Evolutionary conservation across 2,797 vertebrate genomes (phyloP), one percentile per base, ranked within the genome.

Genomic region (Enteromius anoplus): DNA sequence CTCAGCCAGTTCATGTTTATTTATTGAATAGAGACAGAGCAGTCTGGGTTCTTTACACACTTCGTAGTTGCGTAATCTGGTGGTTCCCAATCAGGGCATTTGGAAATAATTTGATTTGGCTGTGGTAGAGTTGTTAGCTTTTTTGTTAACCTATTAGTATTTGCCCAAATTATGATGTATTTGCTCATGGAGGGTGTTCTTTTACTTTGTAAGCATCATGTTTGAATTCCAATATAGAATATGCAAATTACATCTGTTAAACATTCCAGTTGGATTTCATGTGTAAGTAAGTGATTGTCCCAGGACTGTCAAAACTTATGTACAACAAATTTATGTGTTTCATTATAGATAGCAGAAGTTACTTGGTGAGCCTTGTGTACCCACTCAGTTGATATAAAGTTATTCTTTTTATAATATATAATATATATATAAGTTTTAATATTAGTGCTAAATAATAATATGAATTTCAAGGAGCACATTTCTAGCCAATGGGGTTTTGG

Each of bases 261-360:
- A 75, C 71, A 73, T 32, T 14, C 42, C 45, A 72, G 51, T 49
- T 53, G 17, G 47, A 73, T 34, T 32, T 73, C 2, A 34, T 73
- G 29, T 21, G 49, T 34, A 14, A 32, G 47, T 51, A 37, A 34
- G 19, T 40, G 21, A 75, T 75, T 23, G 34, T 19, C 17, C 19
- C 47, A 73, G 11, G 37, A 55, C 19, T n/a, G 11, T 55, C 29
- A 37, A 75, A 37, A 75, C 1, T 37, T 55, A n/a, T 75, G 11
- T 14, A 75, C 53, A 10, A 73, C 26, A 51, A 55, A 15, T 19
- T 19, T 6, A 6, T n/a, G n/a, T 32, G 10, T 21, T 47, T 40
- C 23, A 4, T 40, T 58, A 55, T 23, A 58, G 70, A n/a, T 19
- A 14, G 10, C 19, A 21, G 26, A 73, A 53, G 17, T 19, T 72